A percentile compares a stretch with the other conserved stretches of the same genome.
Evolutionary conservation across 2,888 invertebrate species (phyloP).

Genomic region (Habroteleia sp.): DNA sequence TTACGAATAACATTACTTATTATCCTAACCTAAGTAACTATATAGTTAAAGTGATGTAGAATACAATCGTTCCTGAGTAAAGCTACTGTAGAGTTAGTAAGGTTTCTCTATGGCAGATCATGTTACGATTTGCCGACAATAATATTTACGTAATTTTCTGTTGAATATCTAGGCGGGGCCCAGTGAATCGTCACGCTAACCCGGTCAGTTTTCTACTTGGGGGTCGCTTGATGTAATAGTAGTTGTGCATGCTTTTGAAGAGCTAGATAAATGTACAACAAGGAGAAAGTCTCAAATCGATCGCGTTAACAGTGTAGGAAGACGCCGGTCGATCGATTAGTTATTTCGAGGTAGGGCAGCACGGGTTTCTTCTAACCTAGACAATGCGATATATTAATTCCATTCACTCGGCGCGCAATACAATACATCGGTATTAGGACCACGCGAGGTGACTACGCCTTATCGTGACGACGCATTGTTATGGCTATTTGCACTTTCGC

Average conservation of each 20-base stretch:
- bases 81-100: too few relatives aligned
- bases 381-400: constrained; percentile 64
- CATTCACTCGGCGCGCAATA: constrained; percentile 44
- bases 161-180: too few relatives aligned
- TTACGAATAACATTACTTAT: too few relatives aligned
- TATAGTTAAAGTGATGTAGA: too few relatives aligned
- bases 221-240: constrained; percentile 35
- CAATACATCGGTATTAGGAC: constrained; percentile 44
- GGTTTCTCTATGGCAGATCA: too few relatives aligned
- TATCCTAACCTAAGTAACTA: too few relatives aligned
- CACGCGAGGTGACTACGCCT: constrained; percentile 52
- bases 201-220: too few relatives aligned
- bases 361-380: constrained; percentile 46
- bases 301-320: constrained; percentile 63
- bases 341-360: constrained; percentile 47
- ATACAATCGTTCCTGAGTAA: too few relatives aligned
- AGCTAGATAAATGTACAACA: constrained; percentile 47
- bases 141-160: too few relatives aligned
- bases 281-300: constrained; percentile 58
- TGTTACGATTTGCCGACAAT: too few relatives aligned
- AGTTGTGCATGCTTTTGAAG: constrained; percentile 48
- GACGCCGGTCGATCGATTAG: constrained; percentile 58
- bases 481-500: constrained; percentile 62
- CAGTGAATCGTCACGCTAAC: too few relatives aligned
- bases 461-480: constrained; percentile 59